Evolutionary conservation across 2,113 vertebrate genomes (phyloP).

Genomic region (Phasianus colchicus): DNA sequence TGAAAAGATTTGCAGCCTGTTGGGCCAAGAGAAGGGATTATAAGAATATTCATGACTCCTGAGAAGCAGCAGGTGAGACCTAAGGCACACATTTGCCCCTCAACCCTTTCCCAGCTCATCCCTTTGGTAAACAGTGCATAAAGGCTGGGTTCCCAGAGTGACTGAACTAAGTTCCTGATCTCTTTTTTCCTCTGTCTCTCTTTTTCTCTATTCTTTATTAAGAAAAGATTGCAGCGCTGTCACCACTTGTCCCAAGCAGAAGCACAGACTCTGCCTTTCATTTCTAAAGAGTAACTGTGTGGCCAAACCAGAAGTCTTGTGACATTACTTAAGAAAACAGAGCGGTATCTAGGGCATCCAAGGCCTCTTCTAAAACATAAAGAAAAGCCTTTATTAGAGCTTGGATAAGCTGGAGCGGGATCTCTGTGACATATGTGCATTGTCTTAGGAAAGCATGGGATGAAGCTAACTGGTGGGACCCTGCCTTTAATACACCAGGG

Average conservation of each 20-base stretch:
- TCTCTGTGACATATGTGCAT: slow-evolving; percentile 78
- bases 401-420: slow-evolving; percentile 75
- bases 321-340: slow-evolving; percentile 90
- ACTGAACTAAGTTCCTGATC: slow-evolving; percentile 83
- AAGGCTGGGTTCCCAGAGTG: slow-evolving; percentile 85
- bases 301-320: slow-evolving; percentile 89
- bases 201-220: background rate
- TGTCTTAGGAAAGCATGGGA: slow-evolving; percentile 57
- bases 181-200: background rate
- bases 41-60: slow-evolving; percentile 91
- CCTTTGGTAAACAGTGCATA: slow-evolving; percentile 92
- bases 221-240: slow-evolving; percentile 39
- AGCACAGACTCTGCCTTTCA: slow-evolving; percentile 84
- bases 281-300: slow-evolving; percentile 84
- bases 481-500: slow-evolving; percentile 48
- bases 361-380: slow-evolving; percentile 73
- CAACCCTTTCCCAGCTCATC: slow-evolving; percentile 82
- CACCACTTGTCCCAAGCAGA: slow-evolving; percentile 81
- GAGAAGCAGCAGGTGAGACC: slow-evolving; percentile 92
- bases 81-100: slow-evolving; percentile 59
- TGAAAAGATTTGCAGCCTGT: slow-evolving; percentile 77
- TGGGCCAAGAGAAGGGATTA: slow-evolving; percentile 83
- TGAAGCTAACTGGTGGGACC: slow-evolving; percentile 43
- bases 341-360: slow-evolving; percentile 89
- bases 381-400: slow-evolving; percentile 78